Conservation (phyloP, 2,113 vertebrate species). For the Brienomyrus longianalis region DNA sequence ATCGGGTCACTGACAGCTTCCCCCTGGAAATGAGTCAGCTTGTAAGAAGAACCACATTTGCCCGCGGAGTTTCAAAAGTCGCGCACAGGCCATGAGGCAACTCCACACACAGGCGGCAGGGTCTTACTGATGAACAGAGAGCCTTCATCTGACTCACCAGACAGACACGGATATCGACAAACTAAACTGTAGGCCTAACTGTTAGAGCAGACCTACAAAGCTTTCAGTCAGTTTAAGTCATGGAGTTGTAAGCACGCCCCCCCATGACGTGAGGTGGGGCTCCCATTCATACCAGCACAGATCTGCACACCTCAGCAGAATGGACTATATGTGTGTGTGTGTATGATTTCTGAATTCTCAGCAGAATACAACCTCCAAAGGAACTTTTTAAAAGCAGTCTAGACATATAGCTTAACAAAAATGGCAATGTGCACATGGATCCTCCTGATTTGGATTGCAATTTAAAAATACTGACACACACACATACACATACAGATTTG, state of each 20-base stretch:
- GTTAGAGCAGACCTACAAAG: background rate
- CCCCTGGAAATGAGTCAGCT: constrained; percentile 15
- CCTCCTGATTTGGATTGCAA: background rate
- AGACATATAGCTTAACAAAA: background rate
- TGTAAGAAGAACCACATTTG: background rate
- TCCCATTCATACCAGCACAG: background rate
- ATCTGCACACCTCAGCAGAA: background rate
- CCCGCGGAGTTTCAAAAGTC: background rate
- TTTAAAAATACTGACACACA: background rate
- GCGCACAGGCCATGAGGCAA: background rate
- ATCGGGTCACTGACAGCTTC: background rate
- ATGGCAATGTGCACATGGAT: background rate
- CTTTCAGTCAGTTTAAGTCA: background rate
- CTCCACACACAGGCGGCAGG: background rate
- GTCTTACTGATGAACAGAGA: background rate
- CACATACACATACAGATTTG: background rate
- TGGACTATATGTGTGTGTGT: too few relatives aligned
- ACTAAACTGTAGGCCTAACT: background rate
- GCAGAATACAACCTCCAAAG: background rate
- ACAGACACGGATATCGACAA: background rate
- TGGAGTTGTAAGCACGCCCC: background rate
- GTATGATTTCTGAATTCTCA: too few relatives aligned
- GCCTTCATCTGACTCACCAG: background rate
- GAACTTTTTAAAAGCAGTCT: background rate
- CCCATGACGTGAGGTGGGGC: background rate